Evolutionary conservation across 2,113 vertebrate genomes (phyloP), one percentile per base, ranked within the genome.

Genomic region (Ageneiosus marmoratus): DNA sequence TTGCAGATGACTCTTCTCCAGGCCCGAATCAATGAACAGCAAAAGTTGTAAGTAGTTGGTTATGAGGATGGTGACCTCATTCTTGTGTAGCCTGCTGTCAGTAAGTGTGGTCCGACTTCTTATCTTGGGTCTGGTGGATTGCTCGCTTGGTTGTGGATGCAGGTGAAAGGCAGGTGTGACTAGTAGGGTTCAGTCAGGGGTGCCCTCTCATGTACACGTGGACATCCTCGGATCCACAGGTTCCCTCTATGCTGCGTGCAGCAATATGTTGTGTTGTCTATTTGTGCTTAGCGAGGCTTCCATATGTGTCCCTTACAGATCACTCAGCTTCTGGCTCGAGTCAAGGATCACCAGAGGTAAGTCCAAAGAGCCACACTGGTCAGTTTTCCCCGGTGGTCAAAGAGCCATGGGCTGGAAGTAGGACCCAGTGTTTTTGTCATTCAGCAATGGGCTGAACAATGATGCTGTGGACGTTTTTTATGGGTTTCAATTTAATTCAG

Each of bases 41-140:
- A 86, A 88, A 93, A 91, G 91, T 91, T 91, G 92, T 92, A 90
- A 94, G 90, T 92, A 92, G 87, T 73, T 50, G 74, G 81, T 62
- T 86, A 82, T 90, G 86, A 84, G 65, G 60, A 85, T 16, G 10
- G 37, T 75, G 79, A 82, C 79, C 83, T 78, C 83, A 78, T 80
- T 76, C 85, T 81, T 89, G 84, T 90, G 87, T 88, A 77, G 86
- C 82, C 81, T 89, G 85, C 83, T 77, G 83, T 87, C 83, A 51
- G 86, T 81, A 77, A 74, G 56, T 88, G 81, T 88, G 77, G 83
- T 83, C 82, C 85, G 79, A 87, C 73, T 77, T 55, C 62, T 77
- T 67, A 63, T n/a, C 29, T 77, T 60, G 34, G 69, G 81, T 85
- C 80, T 77, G 80, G 81, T 41, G 37, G 79, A 67, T 82, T 9